Conservation (phyloP, 2,888 invertebrate species). For the Unio pictorum region DNA sequence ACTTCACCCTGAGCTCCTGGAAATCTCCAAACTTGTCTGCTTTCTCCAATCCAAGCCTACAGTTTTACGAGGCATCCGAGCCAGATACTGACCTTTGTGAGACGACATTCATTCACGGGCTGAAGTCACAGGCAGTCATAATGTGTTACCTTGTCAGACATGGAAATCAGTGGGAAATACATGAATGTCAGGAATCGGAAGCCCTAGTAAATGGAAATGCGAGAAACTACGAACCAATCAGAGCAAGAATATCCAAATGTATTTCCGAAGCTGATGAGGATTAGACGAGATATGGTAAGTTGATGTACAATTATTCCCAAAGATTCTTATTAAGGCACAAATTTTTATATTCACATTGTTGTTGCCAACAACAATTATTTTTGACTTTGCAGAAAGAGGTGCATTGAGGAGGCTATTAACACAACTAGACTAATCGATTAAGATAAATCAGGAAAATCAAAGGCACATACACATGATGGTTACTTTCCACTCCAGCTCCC, state of each 20-base stretch:
- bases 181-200: conserved; percentile 12
- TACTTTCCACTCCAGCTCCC: no score
- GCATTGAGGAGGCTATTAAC: no score
- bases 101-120: conserved; percentile 20
- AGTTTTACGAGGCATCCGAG: conserved; percentile 18
- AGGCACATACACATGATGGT: no score
- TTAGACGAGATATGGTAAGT: no score
- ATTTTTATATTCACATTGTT: no score
- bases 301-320: no score
- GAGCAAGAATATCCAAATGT: background rate
- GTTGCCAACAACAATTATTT: no score
- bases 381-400: no score
- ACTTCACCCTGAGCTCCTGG: conserved; percentile 25
- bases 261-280: no score
- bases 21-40: conserved; percentile 20
- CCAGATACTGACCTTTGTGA: conserved; percentile 14
- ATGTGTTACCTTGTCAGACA: conserved; percentile 19
- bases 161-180: conserved; percentile 17
- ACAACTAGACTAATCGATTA: no score
- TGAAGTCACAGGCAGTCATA: conserved; percentile 21
- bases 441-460: no score
- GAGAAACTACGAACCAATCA: conserved; percentile 14
- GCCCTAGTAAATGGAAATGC: conserved; percentile 18
- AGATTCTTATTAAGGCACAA: no score
- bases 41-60: conserved; percentile 15